A percentile compares a stretch with the other conserved stretches of the same genome.
Conservation (phyloP, 1,140 invertebrate genomes). For the Zaprionus ornatus region DNA sequence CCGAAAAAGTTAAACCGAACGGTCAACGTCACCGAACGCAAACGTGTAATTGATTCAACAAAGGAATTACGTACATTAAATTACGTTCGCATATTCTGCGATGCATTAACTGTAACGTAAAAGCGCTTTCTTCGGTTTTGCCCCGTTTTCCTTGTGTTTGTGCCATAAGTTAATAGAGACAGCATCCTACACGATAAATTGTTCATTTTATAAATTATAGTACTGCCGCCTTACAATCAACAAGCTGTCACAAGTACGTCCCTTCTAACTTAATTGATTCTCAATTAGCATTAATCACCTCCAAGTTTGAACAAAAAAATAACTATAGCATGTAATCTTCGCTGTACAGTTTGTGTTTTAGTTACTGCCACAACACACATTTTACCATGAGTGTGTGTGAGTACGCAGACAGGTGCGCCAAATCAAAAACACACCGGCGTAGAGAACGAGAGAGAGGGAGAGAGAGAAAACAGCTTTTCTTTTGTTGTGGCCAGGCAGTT, state of each 20-base stretch:
- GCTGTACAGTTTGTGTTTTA: slow-evolving; percentile 23
- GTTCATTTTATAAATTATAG: slow-evolving; percentile 2
- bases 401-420: slow-evolving; percentile 60
- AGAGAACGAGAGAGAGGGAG: slow-evolving; percentile 13
- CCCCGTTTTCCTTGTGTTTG: slow-evolving; percentile 13
- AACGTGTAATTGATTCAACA: slow-evolving; percentile 59
- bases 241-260: slow-evolving; percentile 47
- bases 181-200: slow-evolving; percentile 8
- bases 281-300: slow-evolving; percentile 17
- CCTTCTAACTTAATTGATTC: slow-evolving; percentile 21
- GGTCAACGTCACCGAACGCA: slow-evolving; percentile 63
- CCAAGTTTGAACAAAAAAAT: background rate
- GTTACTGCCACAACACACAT: background rate
- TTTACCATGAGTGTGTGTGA: slow-evolving; percentile 15
- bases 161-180: slow-evolving; percentile 21
- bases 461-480: slow-evolving; percentile 4
- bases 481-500: slow-evolving; percentile 30
- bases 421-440: slow-evolving; percentile 44
- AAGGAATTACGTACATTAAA: slow-evolving; percentile 34
- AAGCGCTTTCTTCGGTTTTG: slow-evolving; percentile 11
- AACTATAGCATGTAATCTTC: slow-evolving; percentile 7
- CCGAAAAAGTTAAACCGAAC: slow-evolving; percentile 29
- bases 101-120: slow-evolving; percentile 35
- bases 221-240: slow-evolving; percentile 28
- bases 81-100: background rate